phyloP scores from a whole-genome alignment of 2,888 invertebrate genomes.

The Aspidiotus rigidus region DNA sequence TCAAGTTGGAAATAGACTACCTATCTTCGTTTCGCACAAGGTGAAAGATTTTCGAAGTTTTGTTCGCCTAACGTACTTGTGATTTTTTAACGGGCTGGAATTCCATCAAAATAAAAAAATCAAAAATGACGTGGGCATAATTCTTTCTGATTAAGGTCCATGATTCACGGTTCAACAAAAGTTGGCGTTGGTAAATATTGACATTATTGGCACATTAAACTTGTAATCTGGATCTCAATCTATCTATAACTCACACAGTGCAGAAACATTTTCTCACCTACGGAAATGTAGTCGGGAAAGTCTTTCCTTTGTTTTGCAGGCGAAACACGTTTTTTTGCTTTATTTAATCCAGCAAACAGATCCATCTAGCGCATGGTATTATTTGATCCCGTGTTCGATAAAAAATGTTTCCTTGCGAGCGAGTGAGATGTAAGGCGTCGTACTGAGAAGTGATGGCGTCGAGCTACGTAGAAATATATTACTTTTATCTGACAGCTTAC shows the following conservation, averaged over 20 bases:
- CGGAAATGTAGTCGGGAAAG: neutral
- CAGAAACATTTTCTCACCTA: neutral
- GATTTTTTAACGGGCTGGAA: no score
- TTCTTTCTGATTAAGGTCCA: no score
- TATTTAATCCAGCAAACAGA: slow-evolving; percentile 25
- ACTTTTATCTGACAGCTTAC: slow-evolving; percentile 29
- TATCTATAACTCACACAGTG: neutral
- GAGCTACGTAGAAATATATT: slow-evolving; percentile 15
- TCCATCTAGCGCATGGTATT: slow-evolving; percentile 22
- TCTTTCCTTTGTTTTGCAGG: slow-evolving; percentile 9
- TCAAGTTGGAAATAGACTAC: no score
- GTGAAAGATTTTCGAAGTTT: no score
- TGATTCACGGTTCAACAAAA: no score
- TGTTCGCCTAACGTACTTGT: no score
- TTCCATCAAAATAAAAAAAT: no score
- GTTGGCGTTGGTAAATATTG: no score
- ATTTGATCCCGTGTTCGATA: slow-evolving; percentile 27
- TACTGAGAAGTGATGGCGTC: neutral
- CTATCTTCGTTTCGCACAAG: no score
- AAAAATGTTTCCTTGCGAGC: slow-evolving; percentile 20
- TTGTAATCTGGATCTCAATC: neutral
- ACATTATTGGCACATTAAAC: no score
- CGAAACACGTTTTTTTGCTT: slow-evolving; percentile 26
- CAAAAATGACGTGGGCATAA: no score
- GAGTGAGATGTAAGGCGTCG: no score